These are phyloP conservation scores for Tenualosa thibaudeaui DNA, from an alignment of 2,797 vertebrate species.

Conservation along the genomic window DNA sequence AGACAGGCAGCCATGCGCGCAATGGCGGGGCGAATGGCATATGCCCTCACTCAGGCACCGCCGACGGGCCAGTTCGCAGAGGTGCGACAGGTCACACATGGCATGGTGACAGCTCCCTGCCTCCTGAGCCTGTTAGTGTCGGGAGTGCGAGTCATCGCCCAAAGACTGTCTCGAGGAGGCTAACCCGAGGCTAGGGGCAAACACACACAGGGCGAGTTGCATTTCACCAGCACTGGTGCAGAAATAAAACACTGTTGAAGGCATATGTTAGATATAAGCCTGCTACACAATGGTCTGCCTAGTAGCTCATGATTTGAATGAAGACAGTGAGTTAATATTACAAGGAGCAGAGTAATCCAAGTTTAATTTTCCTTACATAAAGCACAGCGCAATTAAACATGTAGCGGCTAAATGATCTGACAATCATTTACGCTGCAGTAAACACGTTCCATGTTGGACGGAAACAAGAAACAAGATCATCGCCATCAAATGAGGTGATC, in stretches of 20 bases:
- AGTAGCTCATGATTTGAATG: not conserved
- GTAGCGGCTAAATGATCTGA: conserved; percentile 7
- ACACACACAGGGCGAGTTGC: not conserved
- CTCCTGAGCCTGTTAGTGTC: conserved; percentile 20
- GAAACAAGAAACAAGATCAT: not conserved
- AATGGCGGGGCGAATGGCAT: conserved; percentile 27
- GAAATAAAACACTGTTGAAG: not conserved
- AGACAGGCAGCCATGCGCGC: conserved; percentile 25
- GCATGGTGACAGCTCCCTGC: conserved; percentile 36
- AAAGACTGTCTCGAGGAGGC: not conserved
- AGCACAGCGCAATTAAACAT: not conserved
- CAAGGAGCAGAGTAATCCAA: not conserved
- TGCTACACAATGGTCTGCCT: not conserved
- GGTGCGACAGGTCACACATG: conserved; percentile 31
- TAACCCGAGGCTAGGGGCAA: not conserved
- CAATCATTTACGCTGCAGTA: not conserved
- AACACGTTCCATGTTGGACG: not conserved
- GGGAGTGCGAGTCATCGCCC: not conserved
- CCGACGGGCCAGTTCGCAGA: conserved; percentile 24
- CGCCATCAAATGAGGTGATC: not conserved
- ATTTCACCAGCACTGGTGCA: not conserved
- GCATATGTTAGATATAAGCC: not conserved
- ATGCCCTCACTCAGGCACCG: conserved; percentile 40
- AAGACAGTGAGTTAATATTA: not conserved
- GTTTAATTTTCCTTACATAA: not conserved